phyloP scores from a whole-genome alignment of 1,140 invertebrate genomes.

The Drosophila auraria region DNA sequence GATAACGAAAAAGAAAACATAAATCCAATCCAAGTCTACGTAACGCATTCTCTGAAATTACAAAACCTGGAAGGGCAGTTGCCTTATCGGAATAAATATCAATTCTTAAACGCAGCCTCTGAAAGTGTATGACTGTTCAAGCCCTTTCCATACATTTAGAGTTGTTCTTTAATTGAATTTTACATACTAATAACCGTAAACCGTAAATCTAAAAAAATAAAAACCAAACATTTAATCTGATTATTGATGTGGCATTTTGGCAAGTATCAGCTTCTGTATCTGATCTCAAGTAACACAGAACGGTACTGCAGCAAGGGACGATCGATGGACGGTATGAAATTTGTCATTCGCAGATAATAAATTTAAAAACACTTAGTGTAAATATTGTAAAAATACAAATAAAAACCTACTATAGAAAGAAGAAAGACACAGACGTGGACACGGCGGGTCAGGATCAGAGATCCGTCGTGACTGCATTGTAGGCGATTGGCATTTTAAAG shows the following conservation, averaged over 20 bases:
- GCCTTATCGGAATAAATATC: constrained; percentile 18
- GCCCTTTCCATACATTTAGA: constrained; percentile 60
- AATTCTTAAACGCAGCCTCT: constrained; percentile 20
- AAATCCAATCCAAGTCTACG: constrained; percentile 24
- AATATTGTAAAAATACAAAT: constrained; percentile 78
- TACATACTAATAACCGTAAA: constrained; percentile 48
- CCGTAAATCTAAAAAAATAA: constrained; percentile 43
- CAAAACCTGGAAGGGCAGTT: constrained; percentile 32
- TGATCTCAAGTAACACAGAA: constrained; percentile 68
- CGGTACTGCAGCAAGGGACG: constrained; percentile 13
- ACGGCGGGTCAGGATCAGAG: constrained; percentile 1
- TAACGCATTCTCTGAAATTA: constrained; percentile 28
- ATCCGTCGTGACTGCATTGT: constrained; percentile 37
- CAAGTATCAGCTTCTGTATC: constrained; percentile 75
- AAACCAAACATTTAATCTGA: constrained; percentile 58
- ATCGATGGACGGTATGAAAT: constrained; percentile 21
- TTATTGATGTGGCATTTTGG: constrained; percentile 68
- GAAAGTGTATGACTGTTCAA: constrained; percentile 46
- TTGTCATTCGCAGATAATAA: constrained; percentile 46
- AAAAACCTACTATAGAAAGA: constrained; percentile 63
- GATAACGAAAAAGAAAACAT: background rate
- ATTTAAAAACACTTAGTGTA: constrained; percentile 74
- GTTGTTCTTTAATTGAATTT: constrained; percentile 71
- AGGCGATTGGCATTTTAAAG: constrained; percentile 76
- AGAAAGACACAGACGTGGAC: constrained; percentile 2